Conservation (phyloP, 92 coral and sea anemone species). For the Blastomussa wellsi region DNA sequence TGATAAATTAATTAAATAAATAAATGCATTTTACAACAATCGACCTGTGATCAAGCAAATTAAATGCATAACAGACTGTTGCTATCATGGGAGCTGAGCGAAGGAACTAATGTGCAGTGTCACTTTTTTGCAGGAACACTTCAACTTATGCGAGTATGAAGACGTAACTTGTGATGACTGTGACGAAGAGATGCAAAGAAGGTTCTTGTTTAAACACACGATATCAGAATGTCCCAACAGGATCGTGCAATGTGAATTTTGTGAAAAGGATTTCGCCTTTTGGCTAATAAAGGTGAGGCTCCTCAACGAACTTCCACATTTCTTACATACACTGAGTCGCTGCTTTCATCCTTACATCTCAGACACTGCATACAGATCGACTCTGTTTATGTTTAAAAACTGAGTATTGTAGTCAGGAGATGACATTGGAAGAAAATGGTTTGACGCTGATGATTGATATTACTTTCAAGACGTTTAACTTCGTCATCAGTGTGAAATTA, state of each 20-base stretch:
- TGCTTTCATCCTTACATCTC: too few relatives aligned
- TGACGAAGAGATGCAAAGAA: neutral
- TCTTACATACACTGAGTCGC: too few relatives aligned
- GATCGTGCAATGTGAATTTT: constrained; percentile 30
- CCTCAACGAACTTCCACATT: neutral
- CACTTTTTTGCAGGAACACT: neutral
- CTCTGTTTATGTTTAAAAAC: too few relatives aligned
- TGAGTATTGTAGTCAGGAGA: too few relatives aligned
- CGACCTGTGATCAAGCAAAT: too few relatives aligned
- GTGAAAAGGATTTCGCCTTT: constrained; percentile 5
- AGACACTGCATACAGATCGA: too few relatives aligned
- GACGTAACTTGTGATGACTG: constrained; percentile 30
- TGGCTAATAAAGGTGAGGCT: constrained; percentile 19
- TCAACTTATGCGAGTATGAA: neutral
- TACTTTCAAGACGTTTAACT: too few relatives aligned
- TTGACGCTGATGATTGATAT: too few relatives aligned
- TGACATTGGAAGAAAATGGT: too few relatives aligned
- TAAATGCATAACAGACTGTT: neutral
- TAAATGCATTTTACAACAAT: too few relatives aligned
- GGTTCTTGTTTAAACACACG: neutral
- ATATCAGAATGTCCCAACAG: constrained; percentile 24
- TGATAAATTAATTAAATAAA: too few relatives aligned
- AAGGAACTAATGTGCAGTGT: neutral
- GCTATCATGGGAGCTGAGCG: neutral
- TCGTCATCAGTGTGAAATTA: too few relatives aligned